phyloP scores from a whole-genome alignment of 2,113 vertebrate species.

The Tapirus terrestris region DNA sequence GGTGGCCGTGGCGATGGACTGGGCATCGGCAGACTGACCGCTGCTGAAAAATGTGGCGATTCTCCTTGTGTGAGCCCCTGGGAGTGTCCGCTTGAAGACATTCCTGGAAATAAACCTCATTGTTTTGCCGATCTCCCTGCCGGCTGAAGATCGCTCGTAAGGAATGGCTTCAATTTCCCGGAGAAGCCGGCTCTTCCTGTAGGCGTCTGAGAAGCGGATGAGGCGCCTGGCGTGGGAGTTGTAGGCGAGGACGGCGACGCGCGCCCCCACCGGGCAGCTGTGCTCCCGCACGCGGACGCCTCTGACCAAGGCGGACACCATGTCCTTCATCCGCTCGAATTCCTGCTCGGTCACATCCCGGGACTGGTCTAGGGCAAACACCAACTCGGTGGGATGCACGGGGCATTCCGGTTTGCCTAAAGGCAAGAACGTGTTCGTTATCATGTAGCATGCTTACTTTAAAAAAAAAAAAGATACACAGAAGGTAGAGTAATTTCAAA shows the following conservation, averaged over 20 bases:
- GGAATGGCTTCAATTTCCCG: constrained; percentile 57
- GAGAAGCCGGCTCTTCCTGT: constrained; percentile 63
- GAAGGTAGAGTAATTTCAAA: neutral
- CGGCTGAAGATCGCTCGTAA: neutral
- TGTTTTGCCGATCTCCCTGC: constrained; percentile 62
- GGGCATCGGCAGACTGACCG: neutral
- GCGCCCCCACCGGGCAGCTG: constrained; percentile 73
- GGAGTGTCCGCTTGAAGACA: constrained; percentile 81
- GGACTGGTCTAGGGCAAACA: constrained; percentile 79
- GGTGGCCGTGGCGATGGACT: constrained; percentile 68
- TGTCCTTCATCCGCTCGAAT: constrained; percentile 76
- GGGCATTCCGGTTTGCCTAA: constrained; percentile 76
- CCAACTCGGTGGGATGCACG: constrained; percentile 75
- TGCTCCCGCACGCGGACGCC: constrained; percentile 63
- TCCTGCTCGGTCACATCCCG: constrained; percentile 52
- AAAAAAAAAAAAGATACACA: neutral
- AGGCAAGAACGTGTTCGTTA: neutral
- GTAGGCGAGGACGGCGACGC: constrained; percentile 75
- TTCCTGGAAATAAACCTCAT: constrained; percentile 83
- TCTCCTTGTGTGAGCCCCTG: constrained; percentile 68
- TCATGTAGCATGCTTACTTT: neutral
- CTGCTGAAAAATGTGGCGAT: constrained; percentile 80
- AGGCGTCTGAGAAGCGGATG: constrained; percentile 78
- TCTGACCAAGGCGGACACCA: constrained; percentile 50
- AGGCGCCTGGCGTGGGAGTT: constrained; percentile 49